Conservation (phyloP, 2,113 vertebrate species). For the Sylvietta virens region DNA sequence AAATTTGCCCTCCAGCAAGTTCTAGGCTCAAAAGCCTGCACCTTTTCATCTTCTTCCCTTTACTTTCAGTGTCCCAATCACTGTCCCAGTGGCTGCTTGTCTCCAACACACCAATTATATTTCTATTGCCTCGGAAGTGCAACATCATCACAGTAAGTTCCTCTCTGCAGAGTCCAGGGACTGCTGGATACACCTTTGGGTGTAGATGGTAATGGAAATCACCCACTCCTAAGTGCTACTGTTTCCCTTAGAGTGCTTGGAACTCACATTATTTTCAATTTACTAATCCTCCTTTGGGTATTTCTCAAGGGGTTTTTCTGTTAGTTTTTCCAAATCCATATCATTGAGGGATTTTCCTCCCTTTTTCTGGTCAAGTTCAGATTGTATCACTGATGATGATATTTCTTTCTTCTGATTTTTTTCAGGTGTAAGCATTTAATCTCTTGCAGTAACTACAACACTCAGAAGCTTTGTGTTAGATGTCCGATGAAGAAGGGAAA, state of each 20-base stretch:
- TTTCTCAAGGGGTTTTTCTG: background rate
- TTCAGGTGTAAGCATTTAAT: background rate
- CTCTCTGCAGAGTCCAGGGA: background rate
- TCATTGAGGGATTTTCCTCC: background rate
- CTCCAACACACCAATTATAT: background rate
- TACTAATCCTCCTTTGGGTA: background rate
- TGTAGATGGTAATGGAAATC: background rate
- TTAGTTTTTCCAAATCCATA: background rate
- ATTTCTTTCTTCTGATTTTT: background rate
- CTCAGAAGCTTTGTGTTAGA: background rate
- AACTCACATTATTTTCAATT: background rate
- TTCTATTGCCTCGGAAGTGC: background rate
- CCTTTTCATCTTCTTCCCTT: background rate
- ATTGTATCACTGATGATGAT: background rate
- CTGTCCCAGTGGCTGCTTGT: background rate
- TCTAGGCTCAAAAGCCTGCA: background rate
- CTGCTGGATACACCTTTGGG: background rate
- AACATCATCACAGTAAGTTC: background rate
- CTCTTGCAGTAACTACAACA: background rate
- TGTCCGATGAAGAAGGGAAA: background rate
- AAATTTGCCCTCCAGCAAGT: background rate
- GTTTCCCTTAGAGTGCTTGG: background rate
- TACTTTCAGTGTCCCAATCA: background rate
- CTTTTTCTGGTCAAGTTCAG: background rate
- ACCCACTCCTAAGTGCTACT: background rate